Evolutionary conservation across 2,113 vertebrate species (phyloP).

Genomic region (Microcebus lehilahytsara): DNA sequence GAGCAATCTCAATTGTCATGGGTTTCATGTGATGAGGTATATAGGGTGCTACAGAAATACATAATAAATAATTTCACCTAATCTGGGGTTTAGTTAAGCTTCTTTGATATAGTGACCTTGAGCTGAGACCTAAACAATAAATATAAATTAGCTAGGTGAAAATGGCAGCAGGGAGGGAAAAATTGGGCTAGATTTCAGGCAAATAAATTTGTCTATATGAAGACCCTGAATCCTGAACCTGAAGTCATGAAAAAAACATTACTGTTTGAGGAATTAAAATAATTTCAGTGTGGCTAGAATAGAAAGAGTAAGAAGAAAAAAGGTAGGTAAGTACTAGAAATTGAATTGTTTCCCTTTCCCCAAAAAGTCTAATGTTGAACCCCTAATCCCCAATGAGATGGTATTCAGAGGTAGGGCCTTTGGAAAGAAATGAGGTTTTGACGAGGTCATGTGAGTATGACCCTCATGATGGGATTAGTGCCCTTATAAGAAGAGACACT

Average conservation of each 20-base stretch:
- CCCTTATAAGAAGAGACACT: neutral
- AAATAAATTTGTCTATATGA: neutral
- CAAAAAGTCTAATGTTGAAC: neutral
- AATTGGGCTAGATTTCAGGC: neutral
- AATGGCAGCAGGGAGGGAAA: neutral
- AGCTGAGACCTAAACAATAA: neutral
- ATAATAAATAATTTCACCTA: neutral
- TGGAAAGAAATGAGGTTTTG: neutral
- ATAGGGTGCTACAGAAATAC: neutral
- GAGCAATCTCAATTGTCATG: neutral
- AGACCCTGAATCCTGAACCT: neutral
- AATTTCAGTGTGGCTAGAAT: neutral
- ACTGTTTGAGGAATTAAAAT: conserved; percentile 1
- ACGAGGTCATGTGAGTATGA: neutral
- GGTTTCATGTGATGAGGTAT: neutral
- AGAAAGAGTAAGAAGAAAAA: neutral
- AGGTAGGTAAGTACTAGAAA: neutral
- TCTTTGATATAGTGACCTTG: neutral
- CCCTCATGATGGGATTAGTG: neutral
- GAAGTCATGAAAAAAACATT: neutral
- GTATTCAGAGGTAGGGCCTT: neutral
- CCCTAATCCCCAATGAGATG: neutral
- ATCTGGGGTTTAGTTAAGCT: neutral
- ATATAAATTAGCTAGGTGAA: neutral
- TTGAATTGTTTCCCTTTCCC: neutral